These are phyloP conservation scores for Melinopterus prodromus DNA, from an alignment of 2,888 invertebrate genomes.

Conservation along the genomic window DNA sequence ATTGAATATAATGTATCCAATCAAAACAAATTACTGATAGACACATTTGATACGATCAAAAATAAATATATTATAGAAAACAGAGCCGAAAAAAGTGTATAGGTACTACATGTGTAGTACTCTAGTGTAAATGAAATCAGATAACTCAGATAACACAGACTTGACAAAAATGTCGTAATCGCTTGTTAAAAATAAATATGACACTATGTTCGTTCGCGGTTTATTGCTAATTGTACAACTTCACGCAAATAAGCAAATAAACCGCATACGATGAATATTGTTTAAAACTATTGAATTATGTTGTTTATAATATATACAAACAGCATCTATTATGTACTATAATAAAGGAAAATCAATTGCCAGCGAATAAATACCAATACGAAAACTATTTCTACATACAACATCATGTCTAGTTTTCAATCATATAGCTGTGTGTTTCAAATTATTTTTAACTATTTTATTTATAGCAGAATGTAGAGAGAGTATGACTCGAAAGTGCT, in stretches of 20 bases:
- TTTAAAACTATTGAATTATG: neutral
- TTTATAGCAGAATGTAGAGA: neutral
- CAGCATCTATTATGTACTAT: neutral
- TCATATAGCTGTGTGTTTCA: neutral
- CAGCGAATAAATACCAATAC: no score
- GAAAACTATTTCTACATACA: no score
- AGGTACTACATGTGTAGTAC: neutral
- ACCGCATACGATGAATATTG: neutral
- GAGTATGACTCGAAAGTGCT: neutral
- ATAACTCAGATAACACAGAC: neutral
- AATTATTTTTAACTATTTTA: neutral
- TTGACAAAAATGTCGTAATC: neutral
- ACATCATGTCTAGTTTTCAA: neutral
- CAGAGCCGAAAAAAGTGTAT: neutral
- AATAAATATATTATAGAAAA: neutral
- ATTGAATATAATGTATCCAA: neutral
- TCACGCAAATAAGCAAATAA: conserved; percentile 9
- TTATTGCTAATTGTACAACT: neutral
- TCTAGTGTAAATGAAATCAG: conserved; percentile 8
- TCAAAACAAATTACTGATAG: neutral
- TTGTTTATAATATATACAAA: neutral
- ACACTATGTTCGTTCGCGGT: neutral
- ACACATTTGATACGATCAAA: neutral
- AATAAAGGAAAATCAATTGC: neutral
- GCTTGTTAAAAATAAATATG: neutral